These are phyloP conservation scores for Hololepta plana DNA, from an alignment of 2,888 invertebrate species.

Conservation along the genomic window DNA sequence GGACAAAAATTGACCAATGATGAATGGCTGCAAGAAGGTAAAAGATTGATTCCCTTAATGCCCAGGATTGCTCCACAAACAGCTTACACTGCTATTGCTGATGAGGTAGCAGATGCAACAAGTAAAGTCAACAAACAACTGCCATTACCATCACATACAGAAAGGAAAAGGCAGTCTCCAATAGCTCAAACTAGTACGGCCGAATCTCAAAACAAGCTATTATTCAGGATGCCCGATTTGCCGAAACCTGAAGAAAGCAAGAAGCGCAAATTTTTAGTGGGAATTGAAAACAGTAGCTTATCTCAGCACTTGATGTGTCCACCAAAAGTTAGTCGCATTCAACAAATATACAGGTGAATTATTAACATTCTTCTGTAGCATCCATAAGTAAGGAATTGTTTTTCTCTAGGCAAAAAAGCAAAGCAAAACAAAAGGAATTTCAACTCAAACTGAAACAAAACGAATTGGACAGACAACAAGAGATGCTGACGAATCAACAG, in stretches of 20 bases:
- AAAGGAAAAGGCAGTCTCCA: slow-evolving; percentile 20
- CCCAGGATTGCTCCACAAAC: slow-evolving; percentile 74
- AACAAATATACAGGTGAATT: slow-evolving; percentile 24
- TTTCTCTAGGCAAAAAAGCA: slow-evolving; percentile 16
- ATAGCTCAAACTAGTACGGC: slow-evolving; percentile 11
- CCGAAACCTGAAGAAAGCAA: slow-evolving; percentile 23
- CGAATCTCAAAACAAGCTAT: slow-evolving; percentile 15
- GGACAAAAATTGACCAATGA: slow-evolving; percentile 47
- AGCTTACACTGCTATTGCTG: slow-evolving; percentile 66
- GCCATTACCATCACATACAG: slow-evolving; percentile 30
- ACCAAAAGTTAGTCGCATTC: slow-evolving; percentile 23
- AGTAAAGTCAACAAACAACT: slow-evolving; percentile 43
- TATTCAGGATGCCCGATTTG: slow-evolving; percentile 23
- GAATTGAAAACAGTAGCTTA: slow-evolving; percentile 20
- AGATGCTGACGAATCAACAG: slow-evolving; percentile 8
- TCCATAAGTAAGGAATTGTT: slow-evolving; percentile 1
- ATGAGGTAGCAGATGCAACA: slow-evolving; percentile 51
- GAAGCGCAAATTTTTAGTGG: slow-evolving; percentile 20
- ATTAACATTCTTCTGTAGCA: slow-evolving; percentile 1
- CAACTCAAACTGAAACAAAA: slow-evolving; percentile 11
- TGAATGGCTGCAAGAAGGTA: slow-evolving; percentile 76
- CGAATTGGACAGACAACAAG: slow-evolving; percentile 6
- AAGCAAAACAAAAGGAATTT: slow-evolving; percentile 14
- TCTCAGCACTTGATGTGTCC: slow-evolving; percentile 24
- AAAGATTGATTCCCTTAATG: slow-evolving; percentile 64